Evolutionary conservation across 1,140 invertebrate species (phyloP).

Genomic region (Brachionus koreanus): DNA sequence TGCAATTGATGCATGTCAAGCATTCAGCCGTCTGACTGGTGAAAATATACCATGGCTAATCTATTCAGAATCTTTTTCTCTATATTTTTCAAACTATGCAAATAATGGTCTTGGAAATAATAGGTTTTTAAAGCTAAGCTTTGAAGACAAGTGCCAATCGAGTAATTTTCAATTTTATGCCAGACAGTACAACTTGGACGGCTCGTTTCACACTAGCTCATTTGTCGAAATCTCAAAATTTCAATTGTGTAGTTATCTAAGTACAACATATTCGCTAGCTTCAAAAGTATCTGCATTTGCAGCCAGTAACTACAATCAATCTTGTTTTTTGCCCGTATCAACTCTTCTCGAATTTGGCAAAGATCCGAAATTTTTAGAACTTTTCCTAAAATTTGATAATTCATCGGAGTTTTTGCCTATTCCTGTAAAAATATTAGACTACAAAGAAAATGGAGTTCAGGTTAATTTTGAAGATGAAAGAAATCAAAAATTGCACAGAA

Average conservation of each 20-base stretch:
- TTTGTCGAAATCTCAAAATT: slow-evolving; percentile 47
- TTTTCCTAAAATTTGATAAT: slow-evolving; percentile 61
- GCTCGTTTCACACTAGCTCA: slow-evolving; percentile 48
- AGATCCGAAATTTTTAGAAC: slow-evolving; percentile 60
- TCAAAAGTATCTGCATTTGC: slow-evolving; percentile 60
- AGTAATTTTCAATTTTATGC: slow-evolving; percentile 59
- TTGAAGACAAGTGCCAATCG: slow-evolving; percentile 53
- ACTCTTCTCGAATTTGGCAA: slow-evolving; percentile 58
- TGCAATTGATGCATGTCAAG: slow-evolving; percentile 59
- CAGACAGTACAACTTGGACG: slow-evolving; percentile 49
- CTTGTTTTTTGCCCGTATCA: slow-evolving; percentile 58
- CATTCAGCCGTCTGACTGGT: slow-evolving; percentile 50
- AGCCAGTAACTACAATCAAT: slow-evolving; percentile 59
- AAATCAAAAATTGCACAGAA: slow-evolving; percentile 64
- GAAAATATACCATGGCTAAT: slow-evolving; percentile 61
- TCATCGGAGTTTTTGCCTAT: slow-evolving; percentile 61
- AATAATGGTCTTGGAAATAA: slow-evolving; percentile 56
- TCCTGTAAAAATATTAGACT: slow-evolving; percentile 61
- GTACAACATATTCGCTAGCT: slow-evolving; percentile 56
- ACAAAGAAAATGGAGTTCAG: slow-evolving; percentile 48
- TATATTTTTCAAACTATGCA: slow-evolving; percentile 60
- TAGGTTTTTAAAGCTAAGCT: slow-evolving; percentile 47
- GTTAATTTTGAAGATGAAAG: slow-evolving; percentile 51
- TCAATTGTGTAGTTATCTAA: slow-evolving; percentile 51
- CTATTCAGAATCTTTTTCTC: slow-evolving; percentile 56